phyloP scores from a whole-genome alignment of 2,888 invertebrate genomes.

The Catotricha subobsoleta region DNA sequence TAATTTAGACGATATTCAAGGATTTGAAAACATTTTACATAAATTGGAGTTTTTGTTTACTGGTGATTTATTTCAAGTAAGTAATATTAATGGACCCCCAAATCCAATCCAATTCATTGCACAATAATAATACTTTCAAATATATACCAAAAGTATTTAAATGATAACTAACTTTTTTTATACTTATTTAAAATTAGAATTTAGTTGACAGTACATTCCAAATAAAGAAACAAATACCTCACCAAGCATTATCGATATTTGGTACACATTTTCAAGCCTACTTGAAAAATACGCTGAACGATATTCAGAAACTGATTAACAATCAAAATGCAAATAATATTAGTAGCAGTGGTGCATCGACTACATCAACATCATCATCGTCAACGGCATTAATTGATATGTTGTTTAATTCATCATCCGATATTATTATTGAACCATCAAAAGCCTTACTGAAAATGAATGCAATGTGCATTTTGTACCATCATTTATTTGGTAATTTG shows the following conservation, averaged over 20 bases:
- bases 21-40: conserved; percentile 51
- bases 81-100: too few species aligned
- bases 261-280: conserved; percentile 24
- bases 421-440: conserved; percentile 45
- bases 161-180: background rate
- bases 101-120: too few species aligned
- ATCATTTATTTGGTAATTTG: conserved; percentile 53
- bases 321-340: conserved; percentile 5
- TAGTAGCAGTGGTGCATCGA: background rate
- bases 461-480: conserved; percentile 45
- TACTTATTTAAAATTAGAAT: conserved; percentile 14
- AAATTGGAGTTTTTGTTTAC: conserved; percentile 28
- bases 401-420: conserved; percentile 31
- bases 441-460: conserved; percentile 44
- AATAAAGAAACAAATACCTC: conserved; percentile 16
- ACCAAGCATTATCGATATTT: conserved; percentile 16
- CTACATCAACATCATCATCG: background rate
- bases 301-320: conserved; percentile 13
- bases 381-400: background rate
- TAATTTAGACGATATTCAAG: conserved; percentile 39
- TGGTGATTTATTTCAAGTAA: conserved; percentile 53
- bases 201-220: conserved; percentile 16
- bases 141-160: conserved; percentile 4
- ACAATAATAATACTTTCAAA: conserved; percentile 3
- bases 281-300: conserved; percentile 14